These are phyloP conservation scores for Patiria miniata DNA, from an alignment of 35 echinoderm and acorn worm genomes.

Conservation along the genomic window DNA sequence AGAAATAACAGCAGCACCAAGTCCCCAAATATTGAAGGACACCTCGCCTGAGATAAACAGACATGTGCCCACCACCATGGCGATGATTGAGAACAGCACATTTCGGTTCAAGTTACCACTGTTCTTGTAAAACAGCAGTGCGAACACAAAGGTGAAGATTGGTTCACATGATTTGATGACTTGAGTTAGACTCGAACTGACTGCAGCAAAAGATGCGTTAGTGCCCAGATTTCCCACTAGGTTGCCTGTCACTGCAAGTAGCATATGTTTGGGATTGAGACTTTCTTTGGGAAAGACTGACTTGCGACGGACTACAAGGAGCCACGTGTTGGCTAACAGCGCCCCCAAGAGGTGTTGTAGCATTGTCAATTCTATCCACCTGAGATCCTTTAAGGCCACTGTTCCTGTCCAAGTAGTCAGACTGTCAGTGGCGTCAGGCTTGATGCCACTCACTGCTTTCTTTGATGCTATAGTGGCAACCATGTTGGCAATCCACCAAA, in stretches of 20 bases:
- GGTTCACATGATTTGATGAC: slow-evolving; percentile 14
- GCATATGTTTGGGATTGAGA: neutral
- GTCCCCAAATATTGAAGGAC: neutral
- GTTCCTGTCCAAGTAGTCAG: neutral
- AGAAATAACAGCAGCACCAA: neutral
- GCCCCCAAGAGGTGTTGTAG: neutral
- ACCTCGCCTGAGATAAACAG: neutral
- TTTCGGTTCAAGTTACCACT: no score
- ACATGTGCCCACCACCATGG: neutral
- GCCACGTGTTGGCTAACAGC: neutral
- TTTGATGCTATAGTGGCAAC: no score
- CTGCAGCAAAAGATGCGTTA: neutral
- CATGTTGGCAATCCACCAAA: no score
- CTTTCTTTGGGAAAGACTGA: neutral
- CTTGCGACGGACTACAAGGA: neutral
- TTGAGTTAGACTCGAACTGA: neutral
- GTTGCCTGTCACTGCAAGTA: neutral
- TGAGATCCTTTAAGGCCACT: no score
- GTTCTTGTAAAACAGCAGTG: neutral
- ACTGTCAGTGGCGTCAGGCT: neutral
- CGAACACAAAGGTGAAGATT: neutral
- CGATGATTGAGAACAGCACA: neutral
- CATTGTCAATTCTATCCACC: neutral
- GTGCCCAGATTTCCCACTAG: neutral
- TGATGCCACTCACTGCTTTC: neutral